These are phyloP conservation scores for Geococcyx californianus DNA, from an alignment of 2,113 vertebrate genomes.

Conservation along the genomic window DNA sequence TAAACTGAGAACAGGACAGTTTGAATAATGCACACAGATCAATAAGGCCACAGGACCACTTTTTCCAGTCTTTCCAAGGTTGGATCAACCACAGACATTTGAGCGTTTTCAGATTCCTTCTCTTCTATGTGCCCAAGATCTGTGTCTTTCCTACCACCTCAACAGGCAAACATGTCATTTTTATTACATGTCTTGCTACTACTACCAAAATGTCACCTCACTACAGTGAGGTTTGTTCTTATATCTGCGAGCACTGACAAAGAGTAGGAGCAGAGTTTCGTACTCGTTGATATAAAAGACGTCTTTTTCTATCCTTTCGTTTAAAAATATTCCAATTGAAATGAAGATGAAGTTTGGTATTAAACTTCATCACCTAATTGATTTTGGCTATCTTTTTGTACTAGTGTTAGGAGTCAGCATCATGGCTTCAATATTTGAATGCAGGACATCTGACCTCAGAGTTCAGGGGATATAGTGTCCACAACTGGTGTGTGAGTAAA, in stretches of 20 bases:
- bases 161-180: neutral
- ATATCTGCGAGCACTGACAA: neutral
- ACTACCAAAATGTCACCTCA: neutral
- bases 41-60: neutral
- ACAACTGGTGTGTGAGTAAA: neutral
- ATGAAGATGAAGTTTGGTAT: neutral
- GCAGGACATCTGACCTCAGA: neutral
- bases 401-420: neutral
- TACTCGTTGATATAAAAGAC: neutral
- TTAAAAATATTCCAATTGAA: neutral
- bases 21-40: fast-evolving
- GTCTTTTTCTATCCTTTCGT: neutral
- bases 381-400: neutral
- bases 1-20: neutral
- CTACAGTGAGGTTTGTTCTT: neutral
- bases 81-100: neutral
- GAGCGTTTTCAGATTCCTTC: neutral
- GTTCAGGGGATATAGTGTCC: neutral
- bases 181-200: neutral
- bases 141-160: neutral
- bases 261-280: neutral
- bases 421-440: neutral
- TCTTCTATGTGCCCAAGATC: neutral
- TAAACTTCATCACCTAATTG: neutral
- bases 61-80: neutral